phyloP scores from a whole-genome alignment of 92 coral and sea anemone genomes.

The Muricea muricata region DNA sequence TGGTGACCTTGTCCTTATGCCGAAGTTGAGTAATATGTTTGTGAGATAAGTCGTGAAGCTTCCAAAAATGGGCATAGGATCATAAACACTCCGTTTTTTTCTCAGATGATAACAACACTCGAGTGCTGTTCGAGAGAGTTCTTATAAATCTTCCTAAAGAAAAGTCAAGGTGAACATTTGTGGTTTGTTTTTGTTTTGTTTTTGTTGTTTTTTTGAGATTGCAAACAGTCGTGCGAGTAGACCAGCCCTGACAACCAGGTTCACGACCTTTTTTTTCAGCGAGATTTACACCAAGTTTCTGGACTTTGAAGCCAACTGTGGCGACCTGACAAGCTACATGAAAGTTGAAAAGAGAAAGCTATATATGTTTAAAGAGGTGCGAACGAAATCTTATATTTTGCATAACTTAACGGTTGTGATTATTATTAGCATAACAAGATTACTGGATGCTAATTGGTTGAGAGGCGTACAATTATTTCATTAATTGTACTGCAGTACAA shows the following conservation, averaged over 20 bases:
- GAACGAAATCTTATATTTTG: neutral
- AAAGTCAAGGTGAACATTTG: conserved; percentile 74
- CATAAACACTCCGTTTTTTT: too few relatives aligned
- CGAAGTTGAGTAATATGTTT: too few relatives aligned
- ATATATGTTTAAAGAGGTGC: conserved; percentile 83
- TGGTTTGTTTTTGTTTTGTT: neutral
- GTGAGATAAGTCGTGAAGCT: too few relatives aligned
- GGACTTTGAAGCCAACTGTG: conserved; percentile 91
- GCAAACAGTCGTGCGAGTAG: neutral
- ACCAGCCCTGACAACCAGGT: neutral
- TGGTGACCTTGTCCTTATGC: too few relatives aligned
- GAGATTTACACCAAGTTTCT: conserved; percentile 86
- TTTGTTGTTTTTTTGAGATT: neutral
- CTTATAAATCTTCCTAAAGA: conserved; percentile 93
- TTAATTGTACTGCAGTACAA: too few relatives aligned
- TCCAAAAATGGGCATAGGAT: too few relatives aligned
- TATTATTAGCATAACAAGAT: too few relatives aligned
- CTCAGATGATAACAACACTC: conserved; percentile 95
- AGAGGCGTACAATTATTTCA: too few relatives aligned
- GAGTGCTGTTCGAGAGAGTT: conserved; percentile 95
- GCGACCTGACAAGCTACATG: conserved; percentile 88
- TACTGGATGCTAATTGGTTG: too few relatives aligned
- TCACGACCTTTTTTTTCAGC: conserved; percentile 40
- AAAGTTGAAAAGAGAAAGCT: conserved; percentile 94
- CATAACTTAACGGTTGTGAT: too few relatives aligned